Evolutionary conservation across 2,888 invertebrate species (phyloP).

Genomic region (Autographa pulchrina): DNA sequence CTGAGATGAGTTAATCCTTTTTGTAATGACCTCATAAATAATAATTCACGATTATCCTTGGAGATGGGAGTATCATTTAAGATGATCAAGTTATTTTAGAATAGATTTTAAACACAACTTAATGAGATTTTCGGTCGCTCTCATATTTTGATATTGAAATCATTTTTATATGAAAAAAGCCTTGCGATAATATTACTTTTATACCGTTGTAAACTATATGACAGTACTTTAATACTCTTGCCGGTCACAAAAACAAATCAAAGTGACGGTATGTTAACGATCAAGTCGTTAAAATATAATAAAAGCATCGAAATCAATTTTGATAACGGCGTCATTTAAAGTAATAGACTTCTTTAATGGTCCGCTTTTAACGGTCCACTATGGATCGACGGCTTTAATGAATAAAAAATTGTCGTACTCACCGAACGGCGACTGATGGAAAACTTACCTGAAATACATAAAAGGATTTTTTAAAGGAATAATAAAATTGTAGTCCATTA

Average conservation of each 20-base stretch:
- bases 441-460: constrained; percentile 64
- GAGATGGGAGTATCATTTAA: constrained; percentile 34
- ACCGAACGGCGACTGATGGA: constrained; percentile 47
- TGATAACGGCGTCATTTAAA: constrained; percentile 56
- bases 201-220: not conserved
- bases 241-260: constrained; percentile 21
- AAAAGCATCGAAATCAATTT: constrained; percentile 53
- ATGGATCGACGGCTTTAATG: constrained; percentile 42
- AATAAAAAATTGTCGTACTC: constrained; percentile 60
- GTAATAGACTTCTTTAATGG: constrained; percentile 57
- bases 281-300: constrained; percentile 55
- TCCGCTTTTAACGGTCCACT: constrained; percentile 47
- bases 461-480: constrained; percentile 37
- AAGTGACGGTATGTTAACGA: constrained; percentile 28
- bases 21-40: constrained; percentile 59
- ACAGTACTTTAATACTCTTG: constrained; percentile 16
- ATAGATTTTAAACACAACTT: constrained; percentile 14
- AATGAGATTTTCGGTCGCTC: not conserved
- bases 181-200: not conserved
- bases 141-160: not conserved
- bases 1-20: constrained; percentile 55
- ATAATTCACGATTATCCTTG: constrained; percentile 48
- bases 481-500: constrained; percentile 16
- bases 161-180: not conserved
- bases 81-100: constrained; percentile 25